phyloP scores from a whole-genome alignment of 2,113 vertebrate species.

The Ranitomeya variabilis region DNA sequence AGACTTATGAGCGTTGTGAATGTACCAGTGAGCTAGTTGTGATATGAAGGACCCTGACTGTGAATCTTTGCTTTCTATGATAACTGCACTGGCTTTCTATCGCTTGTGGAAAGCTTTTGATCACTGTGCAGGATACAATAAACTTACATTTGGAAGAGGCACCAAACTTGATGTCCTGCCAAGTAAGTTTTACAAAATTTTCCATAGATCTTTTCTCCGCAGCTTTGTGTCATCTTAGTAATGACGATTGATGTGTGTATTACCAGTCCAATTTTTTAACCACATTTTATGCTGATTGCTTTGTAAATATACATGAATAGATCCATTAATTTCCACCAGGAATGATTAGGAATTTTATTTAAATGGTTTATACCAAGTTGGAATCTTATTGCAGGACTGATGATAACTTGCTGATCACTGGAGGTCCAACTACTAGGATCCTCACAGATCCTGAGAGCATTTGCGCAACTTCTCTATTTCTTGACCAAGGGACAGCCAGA shows the following conservation, averaged over 20 bases:
- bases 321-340: too few relatives aligned
- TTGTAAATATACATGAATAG: neutral
- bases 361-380: neutral
- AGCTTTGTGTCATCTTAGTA: neutral
- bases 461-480: too few relatives aligned
- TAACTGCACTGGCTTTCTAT: neutral
- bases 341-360: neutral
- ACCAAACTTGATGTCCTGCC: constrained; percentile 60
- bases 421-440: too few relatives aligned
- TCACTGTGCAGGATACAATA: neutral
- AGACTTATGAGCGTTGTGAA: neutral
- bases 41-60: neutral
- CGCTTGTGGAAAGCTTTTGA: neutral
- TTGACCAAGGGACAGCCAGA: too few relatives aligned
- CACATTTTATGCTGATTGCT: neutral
- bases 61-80: neutral
- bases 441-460: too few relatives aligned
- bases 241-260: neutral
- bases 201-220: neutral
- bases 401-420: too few relatives aligned
- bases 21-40: neutral
- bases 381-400: too few relatives aligned
- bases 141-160: constrained; percentile 60
- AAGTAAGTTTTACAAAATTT: constrained; percentile 23
- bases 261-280: neutral